Conservation (phyloP, 2,797 vertebrate species). For the Sebastes reedi region DNA sequence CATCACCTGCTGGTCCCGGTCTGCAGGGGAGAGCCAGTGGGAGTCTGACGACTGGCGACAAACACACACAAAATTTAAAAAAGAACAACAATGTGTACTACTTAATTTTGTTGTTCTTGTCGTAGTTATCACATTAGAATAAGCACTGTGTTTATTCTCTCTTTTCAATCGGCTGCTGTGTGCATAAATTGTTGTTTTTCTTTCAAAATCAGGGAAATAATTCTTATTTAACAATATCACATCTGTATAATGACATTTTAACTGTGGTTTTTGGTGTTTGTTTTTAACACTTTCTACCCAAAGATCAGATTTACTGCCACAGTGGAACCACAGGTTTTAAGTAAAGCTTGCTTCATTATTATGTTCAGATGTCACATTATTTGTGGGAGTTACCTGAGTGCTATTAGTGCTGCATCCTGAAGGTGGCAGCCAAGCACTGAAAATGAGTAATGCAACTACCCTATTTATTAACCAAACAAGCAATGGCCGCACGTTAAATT, state of each 20-base stretch:
- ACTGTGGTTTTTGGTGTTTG: not conserved
- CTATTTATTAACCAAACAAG: not conserved
- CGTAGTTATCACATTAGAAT: not conserved
- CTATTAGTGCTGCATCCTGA: conserved; percentile 11
- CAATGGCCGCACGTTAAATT: not conserved
- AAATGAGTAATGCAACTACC: not conserved
- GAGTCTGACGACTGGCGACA: conserved; percentile 84
- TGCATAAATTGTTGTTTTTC: too few relatives aligned
- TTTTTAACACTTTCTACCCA: not conserved
- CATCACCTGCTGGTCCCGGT: conserved; percentile 85
- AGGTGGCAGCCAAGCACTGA: conserved; percentile 28
- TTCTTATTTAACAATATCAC: not conserved
- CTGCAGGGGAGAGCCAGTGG: conserved; percentile 85
- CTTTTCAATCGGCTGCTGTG: not conserved
- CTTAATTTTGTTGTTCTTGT: not conserved
- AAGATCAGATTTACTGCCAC: not conserved
- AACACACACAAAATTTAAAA: not conserved
- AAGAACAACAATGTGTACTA: not conserved
- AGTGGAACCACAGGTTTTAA: not conserved
- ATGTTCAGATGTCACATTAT: not conserved
- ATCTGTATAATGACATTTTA: not conserved
- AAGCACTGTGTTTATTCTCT: not conserved
- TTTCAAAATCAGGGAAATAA: not conserved
- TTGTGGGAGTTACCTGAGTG: not conserved
- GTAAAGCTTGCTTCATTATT: not conserved